Base-by-base conservation (phyloP, 2,888 invertebrate genomes). In the Anorthoa munda region DNA sequence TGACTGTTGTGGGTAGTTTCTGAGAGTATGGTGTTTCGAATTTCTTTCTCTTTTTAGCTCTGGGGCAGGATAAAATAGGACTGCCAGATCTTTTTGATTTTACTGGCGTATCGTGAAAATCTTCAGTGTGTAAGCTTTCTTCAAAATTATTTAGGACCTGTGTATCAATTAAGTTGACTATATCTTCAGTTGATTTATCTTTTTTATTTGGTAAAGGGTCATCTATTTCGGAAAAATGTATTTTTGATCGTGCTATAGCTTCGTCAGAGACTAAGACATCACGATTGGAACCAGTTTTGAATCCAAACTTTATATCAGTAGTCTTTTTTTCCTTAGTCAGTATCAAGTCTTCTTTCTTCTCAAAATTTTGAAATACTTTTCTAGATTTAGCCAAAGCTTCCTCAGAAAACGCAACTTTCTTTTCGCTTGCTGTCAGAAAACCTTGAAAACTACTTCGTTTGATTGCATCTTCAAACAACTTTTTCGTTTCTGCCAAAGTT, bases 21-120 rank as follows among this genome's bases (percentile, higher is more conserved):
- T 87, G 80, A 12, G 72, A 91, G 72, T 93, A 93, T 13, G 95
- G 95, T 2, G 91, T 92, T 87, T 93, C 91, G 59, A 95, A 95
- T 86, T 84, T 86, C 23, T 83, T 94, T 21, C 89, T 86, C 72
- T 86, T 94, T 66, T 95, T 96, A 2, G 94, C 93, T 86, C 87
- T 93, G 0, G 95, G 93, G 83, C 95, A 96, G 0, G 92, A 93
- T 0, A 96, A 77, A 58, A 96, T 95, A 1, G 96, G 96, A 64
- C 96, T 95, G 0, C 91, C 92, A 0, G 95, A 91, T 85, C 95
- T 89, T 86, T 94, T 95, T 0, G 88, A 86, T 59, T 84, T 85
- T 59, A 79, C 86, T 2, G 91, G 89, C 11, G 90, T 87, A 7
- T 81, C 75, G 66, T 77, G 89, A 72, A 96, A 94, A 85, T 95